phyloP scores from a whole-genome alignment of 2,797 vertebrate genomes.

The Lepilemur ruficaudatus region DNA sequence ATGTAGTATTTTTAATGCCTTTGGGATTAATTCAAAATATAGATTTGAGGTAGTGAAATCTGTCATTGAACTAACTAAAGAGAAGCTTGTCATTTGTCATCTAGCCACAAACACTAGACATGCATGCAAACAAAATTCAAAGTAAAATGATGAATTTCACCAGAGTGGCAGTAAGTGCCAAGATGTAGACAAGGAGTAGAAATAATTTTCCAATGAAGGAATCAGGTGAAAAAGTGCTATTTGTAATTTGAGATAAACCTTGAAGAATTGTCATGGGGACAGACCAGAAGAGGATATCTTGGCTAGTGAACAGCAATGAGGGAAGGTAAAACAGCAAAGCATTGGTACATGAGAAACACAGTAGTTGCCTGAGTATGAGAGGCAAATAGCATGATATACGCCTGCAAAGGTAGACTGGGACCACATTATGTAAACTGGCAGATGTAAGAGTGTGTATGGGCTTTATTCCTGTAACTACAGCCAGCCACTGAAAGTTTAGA shows the following conservation, averaged over 20 bases:
- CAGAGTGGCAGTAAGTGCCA: neutral
- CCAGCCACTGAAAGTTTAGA: neutral
- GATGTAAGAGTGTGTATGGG: neutral
- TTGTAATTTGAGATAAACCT: neutral
- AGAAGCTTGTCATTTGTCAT: neutral
- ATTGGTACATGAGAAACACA: neutral
- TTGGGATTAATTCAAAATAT: neutral
- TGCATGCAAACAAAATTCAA: neutral
- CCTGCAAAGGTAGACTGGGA: neutral
- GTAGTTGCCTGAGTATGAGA: neutral
- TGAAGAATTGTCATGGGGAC: neutral
- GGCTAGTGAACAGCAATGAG: neutral
- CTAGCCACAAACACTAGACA: neutral
- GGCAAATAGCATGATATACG: neutral
- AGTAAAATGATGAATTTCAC: neutral
- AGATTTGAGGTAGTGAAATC: neutral
- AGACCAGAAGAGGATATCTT: neutral
- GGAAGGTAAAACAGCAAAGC: neutral
- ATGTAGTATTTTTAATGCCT: neutral
- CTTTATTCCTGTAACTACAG: neutral
- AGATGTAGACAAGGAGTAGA: neutral
- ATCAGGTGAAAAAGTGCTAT: neutral
- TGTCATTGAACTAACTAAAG: slow-evolving; percentile 19
- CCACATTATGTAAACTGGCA: neutral
- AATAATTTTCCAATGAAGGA: neutral